These are phyloP conservation scores for Ostrea denselamellosa DNA, from an alignment of 1,140 invertebrate genomes.

Conservation along the genomic window DNA sequence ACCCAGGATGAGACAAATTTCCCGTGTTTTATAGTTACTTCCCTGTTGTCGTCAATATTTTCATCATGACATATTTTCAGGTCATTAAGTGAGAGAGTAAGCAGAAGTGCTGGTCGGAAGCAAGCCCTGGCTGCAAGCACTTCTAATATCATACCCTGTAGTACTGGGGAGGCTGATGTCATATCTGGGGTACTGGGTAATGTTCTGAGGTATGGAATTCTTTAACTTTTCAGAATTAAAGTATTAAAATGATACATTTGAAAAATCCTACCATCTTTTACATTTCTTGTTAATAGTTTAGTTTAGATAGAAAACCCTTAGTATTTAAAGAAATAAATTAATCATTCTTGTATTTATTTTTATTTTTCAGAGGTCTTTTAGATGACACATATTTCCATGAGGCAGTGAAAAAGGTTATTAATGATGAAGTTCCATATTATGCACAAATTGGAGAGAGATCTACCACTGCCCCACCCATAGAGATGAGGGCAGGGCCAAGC, in stretches of 20 bases:
- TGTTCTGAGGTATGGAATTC: slow-evolving; percentile 65
- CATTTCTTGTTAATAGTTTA: background rate
- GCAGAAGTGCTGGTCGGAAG: slow-evolving; percentile 29
- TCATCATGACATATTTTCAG: slow-evolving; percentile 44
- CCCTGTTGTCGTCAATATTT: background rate
- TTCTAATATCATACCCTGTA: slow-evolving; percentile 60
- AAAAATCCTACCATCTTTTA: background rate
- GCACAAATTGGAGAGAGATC: slow-evolving; percentile 67
- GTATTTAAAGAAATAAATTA: background rate
- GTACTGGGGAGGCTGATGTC: slow-evolving; percentile 67
- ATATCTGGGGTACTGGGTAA: slow-evolving; percentile 69
- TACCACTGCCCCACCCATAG: background rate
- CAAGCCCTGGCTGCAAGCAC: slow-evolving; percentile 41
- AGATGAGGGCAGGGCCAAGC: slow-evolving; percentile 37
- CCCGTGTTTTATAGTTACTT: background rate
- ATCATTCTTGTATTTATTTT: slow-evolving; percentile 11
- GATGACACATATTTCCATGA: slow-evolving; percentile 75
- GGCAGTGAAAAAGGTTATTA: slow-evolving; percentile 70
- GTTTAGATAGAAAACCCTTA: background rate
- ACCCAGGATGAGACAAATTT: too few species aligned
- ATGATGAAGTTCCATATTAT: slow-evolving; percentile 76
- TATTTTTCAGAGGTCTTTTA: slow-evolving; percentile 72
- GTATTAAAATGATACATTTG: background rate
- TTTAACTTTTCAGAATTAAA: background rate
- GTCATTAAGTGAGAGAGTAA: slow-evolving; percentile 58